Base-by-base conservation (phyloP, 2,888 invertebrate genomes). In the Tortrix viridana region DNA sequence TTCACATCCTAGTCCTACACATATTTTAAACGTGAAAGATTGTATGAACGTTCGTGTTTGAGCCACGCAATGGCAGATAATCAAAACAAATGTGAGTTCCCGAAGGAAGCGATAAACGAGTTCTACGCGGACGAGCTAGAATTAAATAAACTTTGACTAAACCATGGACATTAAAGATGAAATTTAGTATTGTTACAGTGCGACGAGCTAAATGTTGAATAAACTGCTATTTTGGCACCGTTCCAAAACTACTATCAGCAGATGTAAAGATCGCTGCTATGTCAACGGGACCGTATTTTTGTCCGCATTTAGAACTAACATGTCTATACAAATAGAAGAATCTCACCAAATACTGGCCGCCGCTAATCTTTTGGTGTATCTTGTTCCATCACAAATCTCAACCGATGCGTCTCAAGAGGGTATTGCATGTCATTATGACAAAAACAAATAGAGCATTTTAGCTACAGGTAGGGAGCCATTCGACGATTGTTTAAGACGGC, bases 251-350 rank as follows among this genome's bases (percentile, higher is more conserved):
- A 55, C 60, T 54, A 61, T 55, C 60, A 61, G 41, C 54, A 53
- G 53, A 53, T 53, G 53, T 55, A 50, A 50, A 23, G 53, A 23
- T 6, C 55, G 49, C 44, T 60, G 61, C 61, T 56, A 37, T 61
- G 61, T 61, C 61, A 61, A 56, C 61, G 49, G 32, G 48, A 22
- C 43, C 23, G 61, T 56, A 54, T 60, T 60, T 60, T 61, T 56
- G 61, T 61, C 55, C 43, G 49, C 48, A 20, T 61, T 49, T 55
- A 61, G 60, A 55, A 54, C 60, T 18, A 38, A 48, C 44, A 44
- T 44, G 37, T 19, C 37, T 50, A 37, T 37, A 50, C 19, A 37
- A 50, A 18, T 38, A 57, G 37, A 56, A 38, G 18, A 14, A 37
- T 50, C 9, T 16, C 4, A 9, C 3, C 16, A 16, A 32, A 49